Evolutionary conservation across 2,797 vertebrate genomes (phyloP).

Genomic region (Sebastes oblongus): DNA sequence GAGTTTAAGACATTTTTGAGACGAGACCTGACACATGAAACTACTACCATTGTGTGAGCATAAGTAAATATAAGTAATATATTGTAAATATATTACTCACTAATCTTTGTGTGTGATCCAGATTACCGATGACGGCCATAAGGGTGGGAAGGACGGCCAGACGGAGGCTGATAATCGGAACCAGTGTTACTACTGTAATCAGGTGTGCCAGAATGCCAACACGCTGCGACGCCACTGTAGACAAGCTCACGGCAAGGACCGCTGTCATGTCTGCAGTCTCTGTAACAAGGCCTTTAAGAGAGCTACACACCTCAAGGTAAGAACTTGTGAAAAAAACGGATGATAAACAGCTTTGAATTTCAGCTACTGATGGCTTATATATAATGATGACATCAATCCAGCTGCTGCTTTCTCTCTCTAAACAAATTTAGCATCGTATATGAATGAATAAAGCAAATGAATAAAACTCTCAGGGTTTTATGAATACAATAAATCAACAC

Average conservation of each 20-base stretch:
- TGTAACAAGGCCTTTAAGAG: constrained; percentile 97
- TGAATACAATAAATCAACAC: not conserved
- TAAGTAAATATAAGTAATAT: too few species aligned
- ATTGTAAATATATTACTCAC: not conserved
- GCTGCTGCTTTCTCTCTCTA: not conserved
- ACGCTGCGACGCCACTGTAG: constrained; percentile 90
- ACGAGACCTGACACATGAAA: not conserved
- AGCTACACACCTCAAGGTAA: constrained; percentile 96
- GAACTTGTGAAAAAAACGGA: not conserved
- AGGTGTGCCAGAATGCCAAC: constrained; percentile 86
- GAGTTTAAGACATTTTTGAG: not conserved
- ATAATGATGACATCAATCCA: not conserved
- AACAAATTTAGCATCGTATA: not conserved
- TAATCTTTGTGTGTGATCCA: constrained; percentile 54
- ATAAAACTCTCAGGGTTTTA: not conserved
- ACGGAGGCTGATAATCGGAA: constrained; percentile 84
- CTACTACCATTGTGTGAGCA: not conserved
- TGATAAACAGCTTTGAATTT: not conserved
- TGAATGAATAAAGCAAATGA: not conserved
- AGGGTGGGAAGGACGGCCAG: constrained; percentile 74
- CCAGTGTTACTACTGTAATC: constrained; percentile 91
- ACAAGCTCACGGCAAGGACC: constrained; percentile 92
- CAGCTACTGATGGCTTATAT: not conserved
- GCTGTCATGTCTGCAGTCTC: constrained; percentile 90
- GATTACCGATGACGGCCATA: constrained; percentile 83